Base-by-base conservation (phyloP, 2,113 vertebrate species). In the Limanda limanda region DNA sequence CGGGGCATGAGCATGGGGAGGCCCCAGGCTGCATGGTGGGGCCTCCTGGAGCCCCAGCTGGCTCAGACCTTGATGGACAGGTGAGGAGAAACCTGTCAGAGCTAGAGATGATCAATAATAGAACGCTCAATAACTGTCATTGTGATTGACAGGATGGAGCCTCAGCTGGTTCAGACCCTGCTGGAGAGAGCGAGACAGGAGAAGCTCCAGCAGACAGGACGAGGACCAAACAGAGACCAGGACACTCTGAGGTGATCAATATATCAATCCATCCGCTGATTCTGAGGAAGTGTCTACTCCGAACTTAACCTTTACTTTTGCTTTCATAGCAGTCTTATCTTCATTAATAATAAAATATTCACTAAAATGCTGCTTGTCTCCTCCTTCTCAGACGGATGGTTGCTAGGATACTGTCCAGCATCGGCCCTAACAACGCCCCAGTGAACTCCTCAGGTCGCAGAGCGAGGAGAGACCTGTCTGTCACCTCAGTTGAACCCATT, bases 1-100 rank as follows among this genome's bases (percentile, higher is more conserved):
- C 83, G 77, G 27, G 86, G 78, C 0, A n/a, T 91, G 55, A 92
- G 55, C 79, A 92, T 92, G 89, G 87, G 86, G 3, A 89, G 92
- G 63, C 89, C 92, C 24, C 79, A 83, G 2, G 76, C 86, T 0
- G 61, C 87, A 9, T 89, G 92, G 90, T 90, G 82, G 84, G 86
- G 91, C 12, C 89, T 77, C 1, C 6, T 83, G 69, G 87, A 88
- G 24, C 91, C 87, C 0, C 89, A 92, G 82, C 81, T 94, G 42
- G 90, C 91, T 24, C 89, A 94, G 80, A 85, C 89, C 5, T 84
- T 95, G 73, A 81, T 94, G 60, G 91, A 94, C 61, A 92, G 90
- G 92, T 92, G 68, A 82, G 65, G 47, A 37, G 11, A 42, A 12
- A 47, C 40, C 14, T 45, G 37, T 63, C 17, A 6, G 20, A 15